Evolutionary conservation across 1,140 invertebrate genomes (phyloP).

Genomic region (Platorchestia sp.): DNA sequence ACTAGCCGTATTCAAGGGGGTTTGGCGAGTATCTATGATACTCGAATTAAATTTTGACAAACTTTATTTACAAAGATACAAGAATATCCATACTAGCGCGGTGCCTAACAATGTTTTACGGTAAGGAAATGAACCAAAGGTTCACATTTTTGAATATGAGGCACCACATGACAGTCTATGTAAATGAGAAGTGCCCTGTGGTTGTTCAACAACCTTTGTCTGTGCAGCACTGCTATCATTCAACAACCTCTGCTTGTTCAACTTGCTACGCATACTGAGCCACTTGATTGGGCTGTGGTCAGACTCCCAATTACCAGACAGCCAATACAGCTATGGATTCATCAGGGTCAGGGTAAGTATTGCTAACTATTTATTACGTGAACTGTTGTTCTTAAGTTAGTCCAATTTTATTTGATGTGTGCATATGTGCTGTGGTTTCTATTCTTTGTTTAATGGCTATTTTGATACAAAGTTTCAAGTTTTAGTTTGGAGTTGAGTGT

Average conservation of each 20-base stretch:
- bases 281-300: constrained; percentile 26
- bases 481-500: neutral
- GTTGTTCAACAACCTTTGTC: neutral
- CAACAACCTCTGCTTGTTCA: constrained; percentile 4
- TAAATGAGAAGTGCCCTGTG: no score
- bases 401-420: neutral
- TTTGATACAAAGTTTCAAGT: neutral
- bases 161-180: no score
- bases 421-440: neutral
- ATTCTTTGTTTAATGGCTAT: neutral
- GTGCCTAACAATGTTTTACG: neutral
- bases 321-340: constrained; percentile 17
- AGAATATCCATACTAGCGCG: neutral
- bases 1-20: no score
- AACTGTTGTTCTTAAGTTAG: neutral
- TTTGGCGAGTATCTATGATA: no score
- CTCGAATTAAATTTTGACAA: no score
- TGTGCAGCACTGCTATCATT: neutral
- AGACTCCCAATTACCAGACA: neutral
- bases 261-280: neutral
- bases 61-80: no score
- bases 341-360: neutral
- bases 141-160: neutral
- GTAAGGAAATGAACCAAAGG: neutral
- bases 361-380: neutral